Conservation (phyloP, 2,888 invertebrate species). For the Cantharis lateralis region DNA sequence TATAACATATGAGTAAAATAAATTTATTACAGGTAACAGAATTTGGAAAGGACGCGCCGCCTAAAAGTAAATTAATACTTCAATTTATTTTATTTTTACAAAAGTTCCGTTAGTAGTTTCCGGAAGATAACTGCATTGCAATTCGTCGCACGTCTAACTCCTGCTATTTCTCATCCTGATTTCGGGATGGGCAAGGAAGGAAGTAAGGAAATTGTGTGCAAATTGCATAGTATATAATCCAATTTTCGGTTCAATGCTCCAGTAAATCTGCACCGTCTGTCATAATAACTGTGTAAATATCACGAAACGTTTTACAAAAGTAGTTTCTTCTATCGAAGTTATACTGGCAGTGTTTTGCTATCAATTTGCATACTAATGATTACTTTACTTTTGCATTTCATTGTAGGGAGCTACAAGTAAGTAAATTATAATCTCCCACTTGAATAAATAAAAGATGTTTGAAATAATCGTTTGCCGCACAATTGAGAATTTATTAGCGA, state of each 20-base stretch:
- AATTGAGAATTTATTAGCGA: not conserved
- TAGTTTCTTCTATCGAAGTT: conserved; percentile 9
- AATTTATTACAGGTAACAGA: not conserved
- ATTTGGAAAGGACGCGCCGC: not conserved
- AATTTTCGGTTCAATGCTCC: conserved; percentile 37
- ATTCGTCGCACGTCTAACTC: conserved; percentile 32
- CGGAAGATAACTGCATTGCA: conserved; percentile 30
- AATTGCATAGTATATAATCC: conserved; percentile 42
- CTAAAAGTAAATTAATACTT: conserved; percentile 16
- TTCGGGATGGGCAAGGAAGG: conserved; percentile 39
- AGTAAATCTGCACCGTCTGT: conserved; percentile 35
- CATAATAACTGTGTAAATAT: conserved; percentile 37
- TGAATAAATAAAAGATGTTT: not conserved
- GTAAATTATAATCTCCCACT: not conserved
- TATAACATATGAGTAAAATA: not conserved
- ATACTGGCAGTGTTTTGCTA: conserved; percentile 28
- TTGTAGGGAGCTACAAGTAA: not conserved
- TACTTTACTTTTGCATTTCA: not conserved
- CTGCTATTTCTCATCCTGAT: conserved; percentile 38
- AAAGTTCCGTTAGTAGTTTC: conserved; percentile 18
- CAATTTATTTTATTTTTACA: conserved; percentile 26
- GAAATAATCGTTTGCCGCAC: not conserved
- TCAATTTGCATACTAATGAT: conserved; percentile 41
- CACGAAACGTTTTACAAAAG: conserved; percentile 26
- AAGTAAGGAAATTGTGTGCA: conserved; percentile 44